phyloP scores from a whole-genome alignment of 1,140 invertebrate species.

The Ctenoplectra terminalis region DNA sequence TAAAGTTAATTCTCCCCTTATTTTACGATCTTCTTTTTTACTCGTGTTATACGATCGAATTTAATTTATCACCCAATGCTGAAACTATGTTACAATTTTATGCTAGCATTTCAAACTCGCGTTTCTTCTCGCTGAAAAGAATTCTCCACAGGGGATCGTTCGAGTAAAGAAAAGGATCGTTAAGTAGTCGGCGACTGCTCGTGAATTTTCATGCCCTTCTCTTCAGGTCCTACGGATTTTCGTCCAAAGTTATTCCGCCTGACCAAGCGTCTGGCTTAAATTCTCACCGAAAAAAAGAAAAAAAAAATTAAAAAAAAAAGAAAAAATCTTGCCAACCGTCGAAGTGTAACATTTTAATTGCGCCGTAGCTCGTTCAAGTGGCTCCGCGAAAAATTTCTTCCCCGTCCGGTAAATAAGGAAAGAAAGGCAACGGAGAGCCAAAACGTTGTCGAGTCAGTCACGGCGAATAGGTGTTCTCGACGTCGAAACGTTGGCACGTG shows the following conservation, averaged over 20 bases:
- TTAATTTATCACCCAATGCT: too few relatives aligned
- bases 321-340: not conserved
- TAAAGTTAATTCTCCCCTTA: too few relatives aligned
- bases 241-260: not conserved
- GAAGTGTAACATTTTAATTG: constrained; percentile 29
- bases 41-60: too few relatives aligned
- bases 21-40: too few relatives aligned
- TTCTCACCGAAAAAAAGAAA: not conserved
- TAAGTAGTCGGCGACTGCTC: not conserved
- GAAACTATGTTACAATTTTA: too few relatives aligned
- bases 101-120: not conserved
- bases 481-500: not conserved
- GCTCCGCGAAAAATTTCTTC: constrained; percentile 5
- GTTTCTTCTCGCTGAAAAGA: not conserved
- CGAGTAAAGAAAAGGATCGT: not conserved
- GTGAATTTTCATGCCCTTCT: not conserved
- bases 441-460: too few relatives aligned
- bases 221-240: too few relatives aligned
- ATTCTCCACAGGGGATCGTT: not conserved
- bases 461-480: not conserved
- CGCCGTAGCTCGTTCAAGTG: not conserved
- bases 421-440: too few relatives aligned
- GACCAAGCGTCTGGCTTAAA: not conserved
- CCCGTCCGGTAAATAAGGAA: not conserved
- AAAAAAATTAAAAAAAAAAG: too few relatives aligned